Evolutionary conservation across 2,113 vertebrate genomes (phyloP), one percentile per base, ranked within the genome.

Genomic region (Poeciliopsis prolifica): DNA sequence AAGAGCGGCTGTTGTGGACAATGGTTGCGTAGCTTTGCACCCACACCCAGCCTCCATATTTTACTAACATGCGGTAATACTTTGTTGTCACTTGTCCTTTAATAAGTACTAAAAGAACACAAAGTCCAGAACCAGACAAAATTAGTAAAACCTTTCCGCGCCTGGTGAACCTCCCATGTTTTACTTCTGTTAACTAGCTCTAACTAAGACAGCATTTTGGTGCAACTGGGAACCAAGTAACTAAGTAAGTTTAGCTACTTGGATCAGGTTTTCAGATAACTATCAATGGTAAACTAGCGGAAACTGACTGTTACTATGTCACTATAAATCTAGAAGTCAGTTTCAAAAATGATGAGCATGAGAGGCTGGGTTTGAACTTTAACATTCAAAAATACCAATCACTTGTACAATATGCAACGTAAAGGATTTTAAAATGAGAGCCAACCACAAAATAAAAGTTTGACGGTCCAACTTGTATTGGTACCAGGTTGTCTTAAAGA

Each of bases 1-100:
- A 98, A 0, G 97, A 97, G 51, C 97, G 97, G 90, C 96, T 98
- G 94, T 98, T 98, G 93, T 98, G 97, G 58, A 98, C 96, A 14
- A 98, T 96, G 51, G 97, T 98, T 79, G 97, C 97, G 0, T 95
- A 98, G 91, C 97, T 98, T 93, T 98, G 97, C 77, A 98, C 93
- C 97, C 97, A 98, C 30, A 98, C 97, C 97, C 97, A 98, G 88
- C 97, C 97, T 33, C 97, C 97, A 1, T 94, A 95, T 90, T 97
- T 98, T 79, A 96, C 96, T 70, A 98, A 91, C 83, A 98, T 90
- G 70, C 97, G 93, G 89, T 98, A 98, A 90, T 98, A 98, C 83
- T 96, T 97, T 77, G 97, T 98, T 82, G 97, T 98, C 74, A 98
- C 97, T 88, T 98, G 97, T 60, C 97, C 97, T 92, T 98, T 98